Percentiles rank a stretch among this genome's conserved stretches.
phyloP scores from a whole-genome alignment of 2,888 invertebrate species.

The Leuctra nigra region DNA sequence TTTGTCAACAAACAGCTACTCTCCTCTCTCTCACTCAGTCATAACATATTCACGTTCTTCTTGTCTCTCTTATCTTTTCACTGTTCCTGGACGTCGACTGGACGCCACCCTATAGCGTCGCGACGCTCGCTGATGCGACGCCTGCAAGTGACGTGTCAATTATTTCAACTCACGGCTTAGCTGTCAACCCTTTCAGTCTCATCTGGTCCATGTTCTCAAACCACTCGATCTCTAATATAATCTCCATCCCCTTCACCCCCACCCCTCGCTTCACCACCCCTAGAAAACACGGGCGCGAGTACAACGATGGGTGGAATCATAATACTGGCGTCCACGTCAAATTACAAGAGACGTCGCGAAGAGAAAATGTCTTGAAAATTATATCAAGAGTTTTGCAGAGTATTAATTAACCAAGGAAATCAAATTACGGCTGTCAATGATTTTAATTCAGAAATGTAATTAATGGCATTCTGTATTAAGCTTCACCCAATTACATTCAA shows the following conservation, averaged over 20 bases:
- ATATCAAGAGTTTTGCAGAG: background rate
- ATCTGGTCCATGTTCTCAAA: background rate
- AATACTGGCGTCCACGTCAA: too few species aligned
- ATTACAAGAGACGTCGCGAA: background rate
- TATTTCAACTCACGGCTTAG: slow-evolving; percentile 10
- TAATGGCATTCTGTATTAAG: background rate
- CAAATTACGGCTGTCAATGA: background rate
- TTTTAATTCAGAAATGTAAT: background rate
- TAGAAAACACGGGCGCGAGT: too few species aligned
- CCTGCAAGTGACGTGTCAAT: slow-evolving; percentile 14
- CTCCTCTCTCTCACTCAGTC: too few species aligned
- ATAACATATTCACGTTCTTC: too few species aligned
- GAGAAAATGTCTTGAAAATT: background rate
- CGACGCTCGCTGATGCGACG: background rate
- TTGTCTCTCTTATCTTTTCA: too few species aligned
- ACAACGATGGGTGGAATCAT: too few species aligned
- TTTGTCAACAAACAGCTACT: too few species aligned
- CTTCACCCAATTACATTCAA: background rate
- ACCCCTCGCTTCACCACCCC: too few species aligned
- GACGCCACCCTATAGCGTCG: too few species aligned
- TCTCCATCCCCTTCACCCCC: slow-evolving; percentile 1
- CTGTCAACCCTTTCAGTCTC: slow-evolving; percentile 15
- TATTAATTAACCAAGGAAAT: slow-evolving; percentile 2
- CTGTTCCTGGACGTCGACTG: too few species aligned
- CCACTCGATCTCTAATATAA: slow-evolving; percentile 10